These are phyloP conservation scores for Julus scandinavius DNA, from an alignment of 2,888 invertebrate genomes.

Conservation along the genomic window DNA sequence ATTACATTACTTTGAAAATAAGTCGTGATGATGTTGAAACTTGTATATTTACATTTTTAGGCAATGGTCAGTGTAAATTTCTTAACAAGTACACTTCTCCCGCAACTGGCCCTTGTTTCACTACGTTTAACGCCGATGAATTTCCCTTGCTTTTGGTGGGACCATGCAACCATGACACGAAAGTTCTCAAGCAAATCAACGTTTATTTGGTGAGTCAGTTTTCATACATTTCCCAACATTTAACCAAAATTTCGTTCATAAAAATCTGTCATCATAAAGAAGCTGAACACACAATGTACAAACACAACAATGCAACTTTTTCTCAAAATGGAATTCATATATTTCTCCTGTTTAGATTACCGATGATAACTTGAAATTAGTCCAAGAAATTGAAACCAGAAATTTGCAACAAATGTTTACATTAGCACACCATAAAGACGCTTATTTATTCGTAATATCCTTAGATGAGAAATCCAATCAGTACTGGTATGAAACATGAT, in stretches of 20 bases:
- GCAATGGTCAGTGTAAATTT: conserved; percentile 39
- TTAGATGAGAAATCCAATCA: background rate
- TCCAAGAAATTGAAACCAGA: conserved; percentile 25
- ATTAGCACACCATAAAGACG: background rate
- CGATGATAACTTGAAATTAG: conserved; percentile 24
- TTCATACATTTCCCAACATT: background rate
- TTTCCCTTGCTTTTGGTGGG: conserved; percentile 25
- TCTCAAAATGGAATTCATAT: background rate
- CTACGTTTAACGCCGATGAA: conserved; percentile 18
- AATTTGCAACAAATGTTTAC: conserved; percentile 14
- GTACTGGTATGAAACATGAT: background rate
- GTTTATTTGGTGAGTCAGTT: conserved; percentile 45
- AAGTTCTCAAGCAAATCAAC: background rate
- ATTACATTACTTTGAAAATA: background rate
- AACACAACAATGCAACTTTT: no score
- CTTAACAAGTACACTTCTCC: background rate
- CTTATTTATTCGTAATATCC: conserved; percentile 33
- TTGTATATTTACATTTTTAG: background rate
- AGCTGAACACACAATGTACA: no score
- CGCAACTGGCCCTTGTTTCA: background rate
- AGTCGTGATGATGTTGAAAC: background rate
- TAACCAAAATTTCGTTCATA: background rate
- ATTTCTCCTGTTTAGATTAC: background rate
- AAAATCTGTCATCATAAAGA: background rate
- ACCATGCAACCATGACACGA: conserved; percentile 6